These are phyloP conservation scores for Lepeophtheirus salmonis DNA, from an alignment of 1,140 invertebrate genomes.

Conservation along the genomic window DNA sequence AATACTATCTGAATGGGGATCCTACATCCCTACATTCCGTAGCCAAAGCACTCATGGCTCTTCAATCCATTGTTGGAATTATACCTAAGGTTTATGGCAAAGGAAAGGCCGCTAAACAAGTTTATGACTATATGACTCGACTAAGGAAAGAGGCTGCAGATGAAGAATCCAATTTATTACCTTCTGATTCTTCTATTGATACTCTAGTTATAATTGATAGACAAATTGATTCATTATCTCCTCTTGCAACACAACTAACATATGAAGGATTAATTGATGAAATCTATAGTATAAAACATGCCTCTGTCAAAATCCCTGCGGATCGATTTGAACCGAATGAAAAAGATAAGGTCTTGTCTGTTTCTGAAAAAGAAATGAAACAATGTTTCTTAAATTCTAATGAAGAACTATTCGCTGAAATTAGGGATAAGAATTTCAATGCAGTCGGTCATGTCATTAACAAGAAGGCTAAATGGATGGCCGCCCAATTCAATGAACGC, in stretches of 20 bases:
- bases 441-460: constrained; percentile 65
- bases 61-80: constrained; percentile 71
- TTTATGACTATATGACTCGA: constrained; percentile 64
- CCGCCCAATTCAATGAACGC: constrained; percentile 62
- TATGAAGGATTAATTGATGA: constrained; percentile 94
- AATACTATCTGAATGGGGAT: constrained; percentile 68
- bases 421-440: constrained; percentile 83
- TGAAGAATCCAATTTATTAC: constrained; percentile 19
- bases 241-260: constrained; percentile 79
- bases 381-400: constrained; percentile 68
- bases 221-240: constrained; percentile 57
- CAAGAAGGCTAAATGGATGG: constrained; percentile 66
- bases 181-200: neutral
- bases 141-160: constrained; percentile 45
- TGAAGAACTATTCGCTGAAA: constrained; percentile 70
- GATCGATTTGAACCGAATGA: constrained; percentile 33
- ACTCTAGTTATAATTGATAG: constrained; percentile 10
- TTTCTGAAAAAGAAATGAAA: constrained; percentile 33
- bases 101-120: constrained; percentile 63
- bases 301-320: constrained; percentile 55
- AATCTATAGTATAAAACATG: constrained; percentile 55
- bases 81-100: constrained; percentile 76
- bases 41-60: constrained; percentile 61
- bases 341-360: neutral
- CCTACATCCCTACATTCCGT: constrained; percentile 64